These are phyloP conservation scores for Dasypolia templi DNA, from an alignment of 2,888 invertebrate genomes.

Conservation along the genomic window DNA sequence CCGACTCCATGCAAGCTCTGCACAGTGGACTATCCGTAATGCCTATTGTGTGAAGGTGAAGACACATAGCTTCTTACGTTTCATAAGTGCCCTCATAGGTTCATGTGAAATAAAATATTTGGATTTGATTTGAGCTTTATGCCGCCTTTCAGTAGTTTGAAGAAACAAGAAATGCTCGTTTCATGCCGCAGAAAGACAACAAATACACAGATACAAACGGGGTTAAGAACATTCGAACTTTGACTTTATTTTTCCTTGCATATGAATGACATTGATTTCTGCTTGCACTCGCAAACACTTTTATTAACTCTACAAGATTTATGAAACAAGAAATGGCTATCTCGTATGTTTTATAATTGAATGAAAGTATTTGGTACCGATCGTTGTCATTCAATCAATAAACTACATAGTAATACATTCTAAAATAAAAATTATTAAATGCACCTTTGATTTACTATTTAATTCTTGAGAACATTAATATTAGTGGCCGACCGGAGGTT, in stretches of 20 bases:
- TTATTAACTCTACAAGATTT: neutral
- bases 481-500: too few species aligned
- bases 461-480: neutral
- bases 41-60: too few species aligned
- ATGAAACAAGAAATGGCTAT: constrained; percentile 4
- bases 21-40: too few species aligned
- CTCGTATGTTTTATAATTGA: neutral
- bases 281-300: neutral
- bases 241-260: too few species aligned
- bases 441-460: neutral
- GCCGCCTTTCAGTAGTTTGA: neutral
- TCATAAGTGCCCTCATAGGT: too few species aligned
- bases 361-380: neutral
- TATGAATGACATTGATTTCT: neutral
- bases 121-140: too few species aligned
- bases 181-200: too few species aligned
- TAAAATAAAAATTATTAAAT: neutral
- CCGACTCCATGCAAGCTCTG: too few species aligned
- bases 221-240: too few species aligned
- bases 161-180: neutral
- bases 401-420: too few species aligned
- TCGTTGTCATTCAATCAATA: neutral
- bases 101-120: too few species aligned
- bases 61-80: too few species aligned
- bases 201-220: neutral